phyloP scores from a whole-genome alignment of 2,797 vertebrate species.

The Antrozous pallidus region DNA sequence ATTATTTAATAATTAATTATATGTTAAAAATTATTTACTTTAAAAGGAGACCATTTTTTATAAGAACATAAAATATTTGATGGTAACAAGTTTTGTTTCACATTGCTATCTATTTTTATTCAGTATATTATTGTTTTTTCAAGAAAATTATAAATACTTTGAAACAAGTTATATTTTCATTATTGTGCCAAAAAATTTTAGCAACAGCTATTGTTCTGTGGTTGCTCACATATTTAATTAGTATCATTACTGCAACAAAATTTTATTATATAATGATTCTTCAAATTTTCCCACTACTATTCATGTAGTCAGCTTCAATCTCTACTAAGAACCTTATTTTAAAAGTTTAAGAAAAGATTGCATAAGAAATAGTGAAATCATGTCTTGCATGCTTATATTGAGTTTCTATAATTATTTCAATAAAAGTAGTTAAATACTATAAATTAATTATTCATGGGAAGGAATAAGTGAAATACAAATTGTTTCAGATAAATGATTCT shows the following conservation, averaged over 20 bases:
- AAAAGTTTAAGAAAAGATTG: neutral
- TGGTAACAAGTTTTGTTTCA: slow-evolving; percentile 1
- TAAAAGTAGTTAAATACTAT: neutral
- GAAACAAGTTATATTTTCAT: slow-evolving; percentile 10
- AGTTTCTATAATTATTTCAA: neutral
- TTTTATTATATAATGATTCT: neutral
- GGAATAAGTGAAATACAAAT: neutral
- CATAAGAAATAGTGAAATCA: neutral
- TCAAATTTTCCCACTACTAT: neutral
- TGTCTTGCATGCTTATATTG: neutral
- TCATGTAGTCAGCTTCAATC: neutral
- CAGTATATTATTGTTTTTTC: neutral
- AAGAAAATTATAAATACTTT: neutral
- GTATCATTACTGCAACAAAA: neutral
- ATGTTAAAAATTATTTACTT: neutral
- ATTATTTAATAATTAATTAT: neutral
- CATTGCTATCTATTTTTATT: neutral
- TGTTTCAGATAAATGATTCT: neutral
- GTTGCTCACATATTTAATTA: neutral
- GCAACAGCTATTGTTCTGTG: neutral
- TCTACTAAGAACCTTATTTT: neutral
- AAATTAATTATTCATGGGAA: neutral
- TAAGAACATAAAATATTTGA: neutral
- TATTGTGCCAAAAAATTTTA: neutral
- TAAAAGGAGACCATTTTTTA: neutral